Conservation (phyloP, 2,888 invertebrate genomes). For the Zygaena filipendulae region DNA sequence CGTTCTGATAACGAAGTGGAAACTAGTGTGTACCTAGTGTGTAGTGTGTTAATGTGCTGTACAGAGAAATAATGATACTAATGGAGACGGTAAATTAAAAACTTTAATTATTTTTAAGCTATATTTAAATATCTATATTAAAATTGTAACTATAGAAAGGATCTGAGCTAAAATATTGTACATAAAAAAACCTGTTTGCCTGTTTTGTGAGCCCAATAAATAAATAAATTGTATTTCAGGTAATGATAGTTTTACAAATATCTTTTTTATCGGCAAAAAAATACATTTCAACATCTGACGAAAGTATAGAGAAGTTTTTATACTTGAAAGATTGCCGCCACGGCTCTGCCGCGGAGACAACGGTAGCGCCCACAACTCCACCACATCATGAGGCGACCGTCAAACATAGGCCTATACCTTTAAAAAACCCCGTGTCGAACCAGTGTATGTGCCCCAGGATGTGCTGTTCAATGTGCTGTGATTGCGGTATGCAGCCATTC, state of each 20-base stretch:
- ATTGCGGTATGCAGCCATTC: constrained; percentile 15
- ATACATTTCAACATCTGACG: constrained; percentile 32
- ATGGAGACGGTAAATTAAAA: too few relatives aligned
- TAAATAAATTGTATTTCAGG: too few relatives aligned
- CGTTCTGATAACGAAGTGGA: too few relatives aligned
- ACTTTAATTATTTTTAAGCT: too few relatives aligned
- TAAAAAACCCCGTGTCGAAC: background rate
- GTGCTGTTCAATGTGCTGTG: constrained; percentile 49
- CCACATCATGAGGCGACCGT: constrained; percentile 16
- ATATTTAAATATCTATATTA: too few relatives aligned
- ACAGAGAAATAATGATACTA: too few relatives aligned
- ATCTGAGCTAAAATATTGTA: too few relatives aligned
- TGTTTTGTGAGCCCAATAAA: too few relatives aligned
- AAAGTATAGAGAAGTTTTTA: constrained; percentile 50
- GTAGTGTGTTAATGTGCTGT: too few relatives aligned
- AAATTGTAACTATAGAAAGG: too few relatives aligned
- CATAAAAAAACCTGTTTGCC: too few relatives aligned
- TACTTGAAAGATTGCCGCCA: constrained; percentile 48
- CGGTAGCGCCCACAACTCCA: constrained; percentile 1
- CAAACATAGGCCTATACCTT: background rate
- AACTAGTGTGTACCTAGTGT: too few relatives aligned
- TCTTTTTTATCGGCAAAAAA: constrained; percentile 23
- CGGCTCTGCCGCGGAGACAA: constrained; percentile 17
- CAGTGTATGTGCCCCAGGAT: constrained; percentile 38
- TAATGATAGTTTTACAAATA: constrained; percentile 29